phyloP scores from a whole-genome alignment of 2,113 vertebrate genomes.

The Tetrax tetrax region DNA sequence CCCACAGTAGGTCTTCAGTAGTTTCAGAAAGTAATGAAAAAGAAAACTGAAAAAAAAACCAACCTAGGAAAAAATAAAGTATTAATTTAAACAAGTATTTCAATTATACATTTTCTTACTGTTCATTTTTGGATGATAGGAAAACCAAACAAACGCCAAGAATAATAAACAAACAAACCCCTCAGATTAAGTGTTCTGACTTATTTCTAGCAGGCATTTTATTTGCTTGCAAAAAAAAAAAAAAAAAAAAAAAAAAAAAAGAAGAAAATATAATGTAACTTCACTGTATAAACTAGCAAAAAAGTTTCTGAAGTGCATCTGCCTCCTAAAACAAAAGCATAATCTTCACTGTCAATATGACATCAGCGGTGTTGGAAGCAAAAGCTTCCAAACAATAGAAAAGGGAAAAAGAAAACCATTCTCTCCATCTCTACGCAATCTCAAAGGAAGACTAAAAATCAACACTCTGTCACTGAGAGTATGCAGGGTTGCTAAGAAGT shows the following conservation, averaged over 20 bases:
- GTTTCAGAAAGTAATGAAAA: neutral
- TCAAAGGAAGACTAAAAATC: neutral
- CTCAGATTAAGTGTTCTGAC: neutral
- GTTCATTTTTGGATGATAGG: neutral
- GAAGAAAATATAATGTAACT: neutral
- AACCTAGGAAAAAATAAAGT: neutral
- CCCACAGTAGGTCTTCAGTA: neutral
- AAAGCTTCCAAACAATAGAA: constrained; percentile 5
- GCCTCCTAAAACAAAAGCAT: neutral
- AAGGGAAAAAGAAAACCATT: neutral
- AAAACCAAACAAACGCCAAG: neutral
- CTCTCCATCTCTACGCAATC: neutral
- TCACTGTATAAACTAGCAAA: neutral
- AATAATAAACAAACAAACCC: neutral
- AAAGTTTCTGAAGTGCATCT: neutral
- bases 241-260: neutral
- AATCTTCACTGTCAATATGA: neutral
- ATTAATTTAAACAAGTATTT: neutral
- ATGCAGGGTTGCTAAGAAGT: neutral
- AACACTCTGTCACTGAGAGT: neutral
- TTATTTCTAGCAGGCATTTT: neutral
- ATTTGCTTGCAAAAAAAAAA: neutral
- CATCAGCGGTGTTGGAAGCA: neutral
- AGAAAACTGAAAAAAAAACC: neutral
- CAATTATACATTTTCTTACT: neutral